Evolutionary conservation across 2,888 invertebrate genomes (phyloP).

Genomic region (Macrosiphum euphorbiae): DNA sequence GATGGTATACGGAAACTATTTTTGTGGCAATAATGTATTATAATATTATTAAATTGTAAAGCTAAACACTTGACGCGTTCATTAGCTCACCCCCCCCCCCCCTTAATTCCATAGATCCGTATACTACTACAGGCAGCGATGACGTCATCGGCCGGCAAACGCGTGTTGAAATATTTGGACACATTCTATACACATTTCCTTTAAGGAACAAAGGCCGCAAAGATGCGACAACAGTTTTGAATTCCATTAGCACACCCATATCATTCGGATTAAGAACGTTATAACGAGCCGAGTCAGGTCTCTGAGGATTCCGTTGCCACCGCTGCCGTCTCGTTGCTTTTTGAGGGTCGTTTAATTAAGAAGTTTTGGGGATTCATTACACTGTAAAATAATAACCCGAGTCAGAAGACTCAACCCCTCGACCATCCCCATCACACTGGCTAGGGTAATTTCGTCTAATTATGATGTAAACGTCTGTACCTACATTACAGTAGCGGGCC

Average conservation of each 20-base stretch:
- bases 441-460: slow-evolving; percentile 51
- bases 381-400: slow-evolving; percentile 39
- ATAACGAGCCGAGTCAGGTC: slow-evolving; percentile 34
- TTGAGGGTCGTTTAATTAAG: slow-evolving; percentile 57
- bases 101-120: background rate
- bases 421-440: background rate
- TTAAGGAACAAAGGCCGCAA: background rate
- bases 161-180: background rate
- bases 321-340: background rate
- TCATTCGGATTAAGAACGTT: slow-evolving; percentile 38
- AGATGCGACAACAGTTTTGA: slow-evolving; percentile 14
- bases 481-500: no score
- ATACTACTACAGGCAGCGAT: background rate
- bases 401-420: background rate
- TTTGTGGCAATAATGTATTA: background rate
- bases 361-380: slow-evolving; percentile 51
- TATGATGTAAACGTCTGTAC: slow-evolving; percentile 49
- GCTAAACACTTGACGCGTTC: background rate
- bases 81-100: background rate
- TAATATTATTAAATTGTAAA: background rate
- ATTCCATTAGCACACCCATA: slow-evolving; percentile 29
- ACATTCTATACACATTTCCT: background rate
- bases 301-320: background rate
- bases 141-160: background rate
- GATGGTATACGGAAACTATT: background rate